A percentile compares a stretch with the other conserved stretches of the same genome.
phyloP scores from a whole-genome alignment of 1,140 invertebrate species.

The Aphidius ervi region DNA sequence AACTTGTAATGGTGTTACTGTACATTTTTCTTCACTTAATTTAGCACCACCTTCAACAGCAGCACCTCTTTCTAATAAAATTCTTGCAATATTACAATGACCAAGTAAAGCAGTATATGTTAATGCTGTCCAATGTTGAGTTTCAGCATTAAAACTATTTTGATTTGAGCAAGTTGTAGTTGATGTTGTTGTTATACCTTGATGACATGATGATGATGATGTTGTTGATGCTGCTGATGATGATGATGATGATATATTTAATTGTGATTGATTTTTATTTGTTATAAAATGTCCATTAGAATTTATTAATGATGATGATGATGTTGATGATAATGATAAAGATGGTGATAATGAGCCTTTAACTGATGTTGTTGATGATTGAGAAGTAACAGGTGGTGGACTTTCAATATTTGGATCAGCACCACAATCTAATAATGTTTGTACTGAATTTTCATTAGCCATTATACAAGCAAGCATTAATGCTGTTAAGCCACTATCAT shows the following conservation, averaged over 20 bases:
- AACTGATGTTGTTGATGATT: slow-evolving; percentile 32
- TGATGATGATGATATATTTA: slow-evolving; percentile 15
- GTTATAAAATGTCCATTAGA: no score
- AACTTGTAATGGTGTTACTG: slow-evolving; percentile 80
- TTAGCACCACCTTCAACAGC: slow-evolving; percentile 80
- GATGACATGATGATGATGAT: slow-evolving; percentile 17
- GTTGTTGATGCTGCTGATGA: slow-evolving; percentile 27
- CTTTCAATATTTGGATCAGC: slow-evolving; percentile 73
- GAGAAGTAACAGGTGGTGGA: slow-evolving; percentile 42
- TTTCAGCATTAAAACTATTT: slow-evolving; percentile 61
- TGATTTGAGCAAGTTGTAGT: slow-evolving; percentile 3
- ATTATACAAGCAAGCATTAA: slow-evolving; percentile 77
- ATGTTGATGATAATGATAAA: slow-evolving; percentile 24
- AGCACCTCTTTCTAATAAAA: slow-evolving; percentile 74
- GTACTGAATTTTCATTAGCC: slow-evolving; percentile 73
- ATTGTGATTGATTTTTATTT: slow-evolving; percentile 20
- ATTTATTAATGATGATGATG: background rate
- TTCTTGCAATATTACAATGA: slow-evolving; percentile 56
- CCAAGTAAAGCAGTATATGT: slow-evolving; percentile 65
- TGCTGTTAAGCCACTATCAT: slow-evolving; percentile 73
- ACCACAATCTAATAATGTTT: slow-evolving; percentile 70
- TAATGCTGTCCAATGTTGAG: slow-evolving; percentile 74
- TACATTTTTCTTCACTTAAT: slow-evolving; percentile 76
- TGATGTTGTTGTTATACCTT: background rate
- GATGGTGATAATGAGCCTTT: slow-evolving; percentile 23